Percentiles rank a stretch among this genome's conserved stretches.
phyloP scores from a whole-genome alignment of 2,888 invertebrate genomes.

The Oscheius sp. region DNA sequence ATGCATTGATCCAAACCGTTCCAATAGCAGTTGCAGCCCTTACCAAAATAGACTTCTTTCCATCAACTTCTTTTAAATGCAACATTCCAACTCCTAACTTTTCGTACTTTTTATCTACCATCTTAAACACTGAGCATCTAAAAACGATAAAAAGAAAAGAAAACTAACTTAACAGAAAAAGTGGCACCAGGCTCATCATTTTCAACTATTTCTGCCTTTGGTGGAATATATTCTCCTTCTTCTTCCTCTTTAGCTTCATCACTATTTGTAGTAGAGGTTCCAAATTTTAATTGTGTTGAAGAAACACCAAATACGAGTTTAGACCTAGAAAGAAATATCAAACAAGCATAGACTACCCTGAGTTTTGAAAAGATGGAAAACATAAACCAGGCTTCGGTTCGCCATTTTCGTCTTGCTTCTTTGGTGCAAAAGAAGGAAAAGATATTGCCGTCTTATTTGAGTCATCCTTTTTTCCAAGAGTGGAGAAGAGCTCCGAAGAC shows the following conservation, averaged over 20 bases:
- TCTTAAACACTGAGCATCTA: conserved; percentile 55
- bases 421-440: conserved; percentile 21
- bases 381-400: conserved; percentile 8
- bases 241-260: conserved; percentile 27
- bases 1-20: conserved; percentile 53
- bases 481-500: no score
- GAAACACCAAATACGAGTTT: conserved; percentile 22
- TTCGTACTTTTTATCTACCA: conserved; percentile 40
- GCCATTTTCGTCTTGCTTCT: not conserved
- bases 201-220: conserved; percentile 55
- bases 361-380: conserved; percentile 18
- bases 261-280: not conserved
- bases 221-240: conserved; percentile 54
- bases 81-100: conserved; percentile 58
- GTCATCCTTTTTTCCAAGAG: not conserved
- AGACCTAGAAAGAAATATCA: not conserved
- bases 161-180: conserved; percentile 46
- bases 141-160: conserved; percentile 18
- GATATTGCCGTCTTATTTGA: not conserved
- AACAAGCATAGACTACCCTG: not conserved
- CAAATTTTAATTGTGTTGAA: not conserved
- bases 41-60: conserved; percentile 48
- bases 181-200: conserved; percentile 49
- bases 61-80: conserved; percentile 50
- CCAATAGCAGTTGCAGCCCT: conserved; percentile 58